phyloP scores from a whole-genome alignment of 2,113 vertebrate genomes.

The Agelaius phoeniceus region DNA sequence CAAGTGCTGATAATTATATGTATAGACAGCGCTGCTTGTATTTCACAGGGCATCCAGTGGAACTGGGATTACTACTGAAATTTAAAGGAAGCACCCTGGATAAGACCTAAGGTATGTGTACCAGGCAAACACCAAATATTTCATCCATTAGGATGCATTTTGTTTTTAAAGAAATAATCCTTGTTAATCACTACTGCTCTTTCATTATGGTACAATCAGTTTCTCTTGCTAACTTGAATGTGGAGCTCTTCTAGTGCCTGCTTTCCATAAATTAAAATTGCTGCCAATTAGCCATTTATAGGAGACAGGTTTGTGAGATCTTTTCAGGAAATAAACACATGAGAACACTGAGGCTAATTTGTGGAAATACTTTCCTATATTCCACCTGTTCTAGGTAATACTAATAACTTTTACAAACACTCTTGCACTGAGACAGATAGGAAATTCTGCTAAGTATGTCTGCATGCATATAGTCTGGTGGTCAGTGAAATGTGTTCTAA shows the following conservation, averaged over 20 bases:
- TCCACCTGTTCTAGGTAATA: background rate
- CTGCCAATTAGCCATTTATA: slow-evolving; percentile 15
- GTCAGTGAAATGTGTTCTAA: background rate
- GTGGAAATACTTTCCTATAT: background rate
- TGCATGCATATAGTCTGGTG: background rate
- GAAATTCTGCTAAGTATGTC: background rate
- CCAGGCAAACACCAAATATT: background rate
- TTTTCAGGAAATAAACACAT: slow-evolving; percentile 33
- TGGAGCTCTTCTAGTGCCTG: background rate
- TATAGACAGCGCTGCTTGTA: slow-evolving; percentile 17
- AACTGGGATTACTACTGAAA: slow-evolving; percentile 20
- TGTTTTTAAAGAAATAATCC: slow-evolving; percentile 13
- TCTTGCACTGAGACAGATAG: background rate
- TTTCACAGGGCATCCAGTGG: background rate
- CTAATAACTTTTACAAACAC: background rate
- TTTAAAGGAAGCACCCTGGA: slow-evolving; percentile 31
- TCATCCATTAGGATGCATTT: slow-evolving; percentile 34
- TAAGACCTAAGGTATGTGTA: background rate
- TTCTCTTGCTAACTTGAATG: slow-evolving; percentile 33
- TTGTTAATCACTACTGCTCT: background rate
- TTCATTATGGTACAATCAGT: background rate
- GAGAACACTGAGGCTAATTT: background rate
- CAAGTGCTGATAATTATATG: slow-evolving; percentile 64
- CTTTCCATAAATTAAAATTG: background rate
- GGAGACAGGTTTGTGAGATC: background rate